Base-by-base conservation (phyloP, 2,888 invertebrate species). In the Phyto melanocephala region DNA sequence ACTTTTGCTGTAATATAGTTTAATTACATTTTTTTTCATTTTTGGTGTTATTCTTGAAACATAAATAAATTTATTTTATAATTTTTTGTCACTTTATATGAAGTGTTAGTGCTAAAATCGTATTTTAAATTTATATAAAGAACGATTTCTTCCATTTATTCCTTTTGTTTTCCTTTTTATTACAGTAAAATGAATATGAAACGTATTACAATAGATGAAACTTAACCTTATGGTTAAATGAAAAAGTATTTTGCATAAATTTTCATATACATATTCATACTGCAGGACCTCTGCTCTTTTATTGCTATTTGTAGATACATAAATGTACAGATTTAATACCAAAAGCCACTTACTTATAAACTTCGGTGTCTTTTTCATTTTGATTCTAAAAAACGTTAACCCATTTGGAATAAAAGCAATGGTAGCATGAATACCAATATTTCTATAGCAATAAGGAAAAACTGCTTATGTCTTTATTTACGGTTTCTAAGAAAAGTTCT, bases 141-240 rank as follows among this genome's bases (percentile, higher is more conserved):
- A 45, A 45, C 17, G 6, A 17, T 8, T 45, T 45, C 22, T 47
- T 47, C n/a, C n/a, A n/a, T n/a, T n/a, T n/a, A n/a, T n/a, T n/a
- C n/a, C 2, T 20, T 20, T 22, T 17, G 4, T 11, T 35, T 33
- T 33, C 15, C 33, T 56, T 56, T 52, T 6, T 22, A 8, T 2
- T 45, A 17, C 45, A 8, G 45, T 17, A 45, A 17, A 45, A 45
- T 45, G 45, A 45, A 17, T 45, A 45, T 45, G 15, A 2, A 56
- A n/a, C 2, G 10, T 15, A 15, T 62, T 45, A 62, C 62, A 62
- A 62, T 62, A 45, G 17, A 62, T 62, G 62, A 45, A 45, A 62
- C 45, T 28, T 45, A 62, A 62, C 42, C 62, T 45, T 24, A 28
- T 62, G 62, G 42, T 62, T 62, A 45, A 62, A 62, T 15, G 15